Conservation (phyloP, 2,888 invertebrate species). For the Lasioglossum marginatum region DNA sequence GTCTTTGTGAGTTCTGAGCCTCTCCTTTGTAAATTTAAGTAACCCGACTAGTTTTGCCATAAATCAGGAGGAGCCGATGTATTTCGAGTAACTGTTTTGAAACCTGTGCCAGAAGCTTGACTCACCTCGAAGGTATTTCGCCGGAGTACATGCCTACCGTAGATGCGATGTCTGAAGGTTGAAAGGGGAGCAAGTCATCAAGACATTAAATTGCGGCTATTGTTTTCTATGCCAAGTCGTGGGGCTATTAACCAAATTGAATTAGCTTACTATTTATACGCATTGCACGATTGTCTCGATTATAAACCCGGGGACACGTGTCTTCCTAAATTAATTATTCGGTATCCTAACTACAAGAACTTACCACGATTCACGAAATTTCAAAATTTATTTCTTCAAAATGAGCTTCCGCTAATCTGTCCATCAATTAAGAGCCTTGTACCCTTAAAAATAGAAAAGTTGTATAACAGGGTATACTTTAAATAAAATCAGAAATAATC, state of each 20-base stretch:
- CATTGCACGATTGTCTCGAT: background rate
- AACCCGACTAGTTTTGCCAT: conserved; percentile 47
- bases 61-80: conserved; percentile 53
- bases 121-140: conserved; percentile 41
- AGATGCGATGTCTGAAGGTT: conserved; percentile 29
- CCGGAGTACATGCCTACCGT: conserved; percentile 17
- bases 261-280: background rate
- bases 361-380: background rate
- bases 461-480: background rate
- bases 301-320: too few relatives aligned
- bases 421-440: background rate
- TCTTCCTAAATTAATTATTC: background rate
- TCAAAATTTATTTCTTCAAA: background rate
- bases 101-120: conserved; percentile 46
- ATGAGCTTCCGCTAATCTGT: background rate
- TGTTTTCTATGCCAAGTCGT: conserved; percentile 25
- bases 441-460: background rate
- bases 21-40: conserved; percentile 38
- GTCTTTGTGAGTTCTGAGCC: conserved; percentile 19
- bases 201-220: conserved; percentile 20
- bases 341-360: background rate
- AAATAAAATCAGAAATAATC: too few relatives aligned
- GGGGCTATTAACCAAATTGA: conserved; percentile 10
- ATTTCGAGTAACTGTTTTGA: conserved; percentile 42
- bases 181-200: conserved; percentile 12